These are phyloP conservation scores for Osedax fenrisi DNA, from an alignment of 2,888 invertebrate genomes.

Conservation along the genomic window DNA sequence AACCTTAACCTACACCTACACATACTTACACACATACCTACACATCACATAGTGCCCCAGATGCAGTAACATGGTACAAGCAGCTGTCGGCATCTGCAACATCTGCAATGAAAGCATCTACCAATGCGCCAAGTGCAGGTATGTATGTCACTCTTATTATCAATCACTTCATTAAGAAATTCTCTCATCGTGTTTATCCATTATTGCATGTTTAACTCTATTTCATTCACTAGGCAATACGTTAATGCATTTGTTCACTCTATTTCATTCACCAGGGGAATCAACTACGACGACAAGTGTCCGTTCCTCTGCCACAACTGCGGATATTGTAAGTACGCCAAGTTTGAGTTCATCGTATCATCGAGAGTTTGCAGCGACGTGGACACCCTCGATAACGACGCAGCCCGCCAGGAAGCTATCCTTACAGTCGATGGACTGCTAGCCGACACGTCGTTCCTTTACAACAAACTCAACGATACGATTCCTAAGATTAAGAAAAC, in stretches of 20 bases:
- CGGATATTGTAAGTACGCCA: constrained; percentile 97
- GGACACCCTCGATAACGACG: constrained; percentile 89
- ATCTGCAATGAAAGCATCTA: constrained; percentile 97
- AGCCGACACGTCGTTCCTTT: too few species aligned
- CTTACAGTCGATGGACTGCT: background rate
- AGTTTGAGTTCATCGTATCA: constrained; percentile 85
- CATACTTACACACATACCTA: too few species aligned
- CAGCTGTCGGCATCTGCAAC: constrained; percentile 89
- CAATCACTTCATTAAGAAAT: too few species aligned
- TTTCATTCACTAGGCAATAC: too few species aligned
- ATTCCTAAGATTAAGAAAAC: too few species aligned
- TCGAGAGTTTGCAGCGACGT: constrained; percentile 87
- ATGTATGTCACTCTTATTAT: too few species aligned
- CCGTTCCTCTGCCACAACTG: constrained; percentile 96
- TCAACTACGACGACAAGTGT: constrained; percentile 96
- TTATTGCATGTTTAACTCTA: too few species aligned
- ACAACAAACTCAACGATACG: too few species aligned
- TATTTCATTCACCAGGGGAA: constrained; percentile 70
- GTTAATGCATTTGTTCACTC: too few species aligned
- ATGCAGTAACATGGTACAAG: constrained; percentile 88
- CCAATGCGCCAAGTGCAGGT: constrained; percentile 94
- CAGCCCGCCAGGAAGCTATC: constrained; percentile 67
- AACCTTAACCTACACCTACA: background rate
- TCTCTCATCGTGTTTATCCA: too few species aligned
- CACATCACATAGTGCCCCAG: constrained; percentile 66